Base-by-base conservation (phyloP, 2,113 vertebrate species). In the Tonatia bakeri region DNA sequence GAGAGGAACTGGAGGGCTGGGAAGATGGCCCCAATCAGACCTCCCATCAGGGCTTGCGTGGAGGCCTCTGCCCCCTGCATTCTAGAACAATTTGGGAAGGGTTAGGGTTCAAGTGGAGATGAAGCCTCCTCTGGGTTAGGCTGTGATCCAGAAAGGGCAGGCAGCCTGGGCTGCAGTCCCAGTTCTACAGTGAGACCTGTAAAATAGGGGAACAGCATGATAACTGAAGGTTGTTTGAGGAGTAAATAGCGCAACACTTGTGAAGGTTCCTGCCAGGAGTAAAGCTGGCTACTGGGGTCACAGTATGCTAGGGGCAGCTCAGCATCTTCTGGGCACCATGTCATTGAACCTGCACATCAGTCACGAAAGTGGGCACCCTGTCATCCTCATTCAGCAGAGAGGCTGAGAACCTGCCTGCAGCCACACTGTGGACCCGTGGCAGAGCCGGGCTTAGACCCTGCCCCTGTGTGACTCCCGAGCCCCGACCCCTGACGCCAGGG, bases 311-410 rank as follows among this genome's bases (percentile, higher is more conserved):
- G 52, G 14, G n/a, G 24, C 38, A 47, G 52, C 31, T 72, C 11
- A 36, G 64, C 76, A 11, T 36, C 19, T 31, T 5, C 11, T 16
- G 5, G 28, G 45, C 1, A 6, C 19, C 2, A 1, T 36, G 45
- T 31, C 17, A 26, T 0, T 45, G 52, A 82, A 33, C 26, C 5
- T 28, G 38, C 0, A 2, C 3, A 10, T 38, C 9, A 17, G 5
- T 52, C 59, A 12, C 28, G 20, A 28, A 45, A 38, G 19, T 8
- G 56, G 24, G 64, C 43, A 16, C 31, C n/a, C 2, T 3, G 7
- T 40, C 87, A 12, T n/a, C 52, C 43, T 36, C 45, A 40, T 40
- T 83, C 1, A 0, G 7, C 22, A 54, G 75, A 83, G 52, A 56
- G 28, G 38, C 15, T n/a, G 69, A 93, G 59, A 59, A 33, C 36